Percentiles rank a stretch among this genome's conserved stretches.
Conservation (phyloP, 2,888 invertebrate genomes). For the Frankliniella fusca region DNA sequence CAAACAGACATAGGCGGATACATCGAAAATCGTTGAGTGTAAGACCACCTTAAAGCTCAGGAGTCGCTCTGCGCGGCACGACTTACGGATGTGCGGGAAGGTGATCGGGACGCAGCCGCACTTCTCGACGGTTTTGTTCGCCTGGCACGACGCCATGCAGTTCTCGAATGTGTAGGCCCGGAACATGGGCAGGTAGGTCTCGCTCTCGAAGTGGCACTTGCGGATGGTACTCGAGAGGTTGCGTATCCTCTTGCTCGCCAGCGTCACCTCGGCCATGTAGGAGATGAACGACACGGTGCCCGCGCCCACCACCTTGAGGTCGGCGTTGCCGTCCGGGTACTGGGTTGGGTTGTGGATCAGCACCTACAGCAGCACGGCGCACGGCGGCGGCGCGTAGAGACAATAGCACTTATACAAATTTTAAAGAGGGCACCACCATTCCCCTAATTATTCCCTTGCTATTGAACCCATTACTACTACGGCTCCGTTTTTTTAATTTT, state of each 20-base stretch:
- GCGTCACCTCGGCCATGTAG: conserved; percentile 50
- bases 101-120: conserved; percentile 62
- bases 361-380: conserved; percentile 47
- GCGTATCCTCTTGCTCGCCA: conserved; percentile 55
- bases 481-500: too few species aligned
- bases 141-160: conserved; percentile 59
- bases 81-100: conserved; percentile 50
- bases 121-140: conserved; percentile 47
- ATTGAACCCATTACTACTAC: too few species aligned
- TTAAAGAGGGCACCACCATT: conserved; percentile 20
- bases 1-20: too few species aligned
- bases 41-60: too few species aligned
- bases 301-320: conserved; percentile 56
- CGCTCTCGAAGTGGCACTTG: conserved; percentile 58
- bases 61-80: background rate
- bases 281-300: conserved; percentile 57
- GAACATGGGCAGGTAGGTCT: conserved; percentile 47
- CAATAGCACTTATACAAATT: too few species aligned
- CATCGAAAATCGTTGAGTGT: too few species aligned
- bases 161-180: conserved; percentile 60
- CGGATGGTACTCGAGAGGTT: conserved; percentile 51
- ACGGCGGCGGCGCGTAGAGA: too few species aligned
- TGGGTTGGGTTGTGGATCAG: conserved; percentile 62
- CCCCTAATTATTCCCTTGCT: too few species aligned
- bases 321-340: conserved; percentile 59